phyloP scores from a whole-genome alignment of 2,113 vertebrate species.

The Octodon degus region DNA sequence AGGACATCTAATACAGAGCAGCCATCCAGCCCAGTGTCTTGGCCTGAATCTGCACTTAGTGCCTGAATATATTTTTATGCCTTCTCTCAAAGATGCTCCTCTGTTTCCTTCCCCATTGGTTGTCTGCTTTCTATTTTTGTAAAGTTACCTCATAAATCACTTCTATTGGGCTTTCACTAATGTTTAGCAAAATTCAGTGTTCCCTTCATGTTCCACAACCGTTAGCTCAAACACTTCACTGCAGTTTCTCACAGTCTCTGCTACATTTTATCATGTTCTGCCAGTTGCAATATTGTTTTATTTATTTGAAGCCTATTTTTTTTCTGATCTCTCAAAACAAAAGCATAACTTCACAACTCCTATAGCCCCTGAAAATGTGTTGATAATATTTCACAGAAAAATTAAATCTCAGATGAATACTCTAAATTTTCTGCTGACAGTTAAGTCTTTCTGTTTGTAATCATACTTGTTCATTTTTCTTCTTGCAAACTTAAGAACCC shows the following conservation, averaged over 20 bases:
- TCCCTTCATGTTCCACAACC: not conserved
- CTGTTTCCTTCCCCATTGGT: not conserved
- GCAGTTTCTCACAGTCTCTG: not conserved
- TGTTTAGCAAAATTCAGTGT: not conserved
- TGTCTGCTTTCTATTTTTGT: not conserved
- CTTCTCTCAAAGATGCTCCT: not conserved
- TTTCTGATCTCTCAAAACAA: not conserved
- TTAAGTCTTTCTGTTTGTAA: not conserved
- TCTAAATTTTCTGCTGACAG: not conserved
- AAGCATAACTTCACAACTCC: not conserved
- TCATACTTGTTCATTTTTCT: not conserved
- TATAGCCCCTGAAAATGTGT: not conserved
- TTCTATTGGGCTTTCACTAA: not conserved
- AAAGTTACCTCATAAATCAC: not conserved
- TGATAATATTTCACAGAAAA: conserved; percentile 5
- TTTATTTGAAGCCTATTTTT: not conserved
- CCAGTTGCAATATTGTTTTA: not conserved
- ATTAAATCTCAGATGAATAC: not conserved
- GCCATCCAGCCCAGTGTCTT: not conserved
- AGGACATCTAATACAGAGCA: not conserved
- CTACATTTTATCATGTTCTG: not conserved
- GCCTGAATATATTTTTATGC: not conserved
- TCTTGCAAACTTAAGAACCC: not conserved
- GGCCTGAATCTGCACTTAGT: not conserved
- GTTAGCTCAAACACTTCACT: not conserved